A percentile compares a stretch with the other conserved stretches of the same genome.
Conservation (phyloP, 2,888 invertebrate genomes). For the Zootermopsis nevadensis region DNA sequence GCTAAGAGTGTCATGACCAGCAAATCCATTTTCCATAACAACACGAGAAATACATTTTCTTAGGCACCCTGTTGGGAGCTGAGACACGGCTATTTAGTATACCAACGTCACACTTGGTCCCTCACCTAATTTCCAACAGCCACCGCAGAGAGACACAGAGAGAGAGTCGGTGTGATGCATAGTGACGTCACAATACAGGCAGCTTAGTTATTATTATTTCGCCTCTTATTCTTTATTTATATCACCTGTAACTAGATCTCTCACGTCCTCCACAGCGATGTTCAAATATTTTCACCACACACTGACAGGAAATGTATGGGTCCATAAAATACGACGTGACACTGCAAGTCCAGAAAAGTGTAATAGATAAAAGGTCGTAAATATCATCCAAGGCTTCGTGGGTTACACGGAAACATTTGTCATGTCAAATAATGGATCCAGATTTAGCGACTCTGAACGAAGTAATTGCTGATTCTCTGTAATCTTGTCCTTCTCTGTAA, state of each 20-base stretch:
- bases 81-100: background rate
- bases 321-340: background rate
- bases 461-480: too few relatives aligned
- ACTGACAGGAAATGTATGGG: background rate
- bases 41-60: too few relatives aligned
- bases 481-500: too few relatives aligned
- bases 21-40: too few relatives aligned
- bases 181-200: background rate
- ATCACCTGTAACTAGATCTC: background rate
- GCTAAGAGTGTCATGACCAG: too few relatives aligned
- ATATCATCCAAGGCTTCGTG: too few relatives aligned
- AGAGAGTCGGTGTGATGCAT: background rate
- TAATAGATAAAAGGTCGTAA: too few relatives aligned
- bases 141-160: background rate
- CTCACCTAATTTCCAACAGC: background rate
- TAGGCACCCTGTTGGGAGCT: too few relatives aligned
- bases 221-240: background rate
- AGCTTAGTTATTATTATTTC: background rate
- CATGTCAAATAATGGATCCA: too few relatives aligned
- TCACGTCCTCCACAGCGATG: background rate
- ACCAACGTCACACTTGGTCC: background rate
- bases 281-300: background rate
- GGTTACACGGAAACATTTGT: too few relatives aligned
- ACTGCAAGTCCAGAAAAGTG: background rate
- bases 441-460: too few relatives aligned